Conservation (phyloP, 2,888 invertebrate species). For the Limnephilus lunatus region DNA sequence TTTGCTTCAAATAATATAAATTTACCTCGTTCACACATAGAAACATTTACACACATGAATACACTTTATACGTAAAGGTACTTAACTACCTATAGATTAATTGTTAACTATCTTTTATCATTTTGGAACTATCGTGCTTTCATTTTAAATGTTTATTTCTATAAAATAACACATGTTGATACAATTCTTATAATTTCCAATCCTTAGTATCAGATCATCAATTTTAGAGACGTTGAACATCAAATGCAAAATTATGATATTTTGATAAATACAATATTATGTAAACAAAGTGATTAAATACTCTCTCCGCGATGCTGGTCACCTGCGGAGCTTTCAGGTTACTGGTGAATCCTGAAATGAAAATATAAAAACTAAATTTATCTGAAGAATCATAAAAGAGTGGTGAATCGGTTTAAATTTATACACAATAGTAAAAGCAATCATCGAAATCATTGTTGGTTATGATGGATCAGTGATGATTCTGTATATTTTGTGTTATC, state of each 20-base stretch:
- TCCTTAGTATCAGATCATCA: constrained; percentile 32
- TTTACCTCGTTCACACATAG: constrained; percentile 10
- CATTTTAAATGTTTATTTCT: constrained; percentile 55
- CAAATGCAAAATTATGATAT: constrained; percentile 18
- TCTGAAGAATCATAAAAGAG: neutral
- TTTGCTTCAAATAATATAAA: neutral
- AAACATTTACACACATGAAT: constrained; percentile 17
- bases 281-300: neutral
- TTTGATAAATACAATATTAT: constrained; percentile 27
- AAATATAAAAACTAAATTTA: neutral
- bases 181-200: constrained; percentile 24
- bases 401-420: neutral
- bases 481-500: too few species aligned
- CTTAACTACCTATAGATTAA: constrained; percentile 28
- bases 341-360: constrained; percentile 10
- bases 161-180: constrained; percentile 50
- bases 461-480: too few species aligned
- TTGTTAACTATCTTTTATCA: constrained; percentile 56
- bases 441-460: too few species aligned
- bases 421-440: neutral
- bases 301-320: neutral
- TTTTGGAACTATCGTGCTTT: constrained; percentile 66
- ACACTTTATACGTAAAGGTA: constrained; percentile 32
- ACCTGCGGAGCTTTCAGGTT: neutral
- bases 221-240: constrained; percentile 26